Conservation (phyloP, 2,797 vertebrate species). For the Melanogrammus aeglefinus region DNA sequence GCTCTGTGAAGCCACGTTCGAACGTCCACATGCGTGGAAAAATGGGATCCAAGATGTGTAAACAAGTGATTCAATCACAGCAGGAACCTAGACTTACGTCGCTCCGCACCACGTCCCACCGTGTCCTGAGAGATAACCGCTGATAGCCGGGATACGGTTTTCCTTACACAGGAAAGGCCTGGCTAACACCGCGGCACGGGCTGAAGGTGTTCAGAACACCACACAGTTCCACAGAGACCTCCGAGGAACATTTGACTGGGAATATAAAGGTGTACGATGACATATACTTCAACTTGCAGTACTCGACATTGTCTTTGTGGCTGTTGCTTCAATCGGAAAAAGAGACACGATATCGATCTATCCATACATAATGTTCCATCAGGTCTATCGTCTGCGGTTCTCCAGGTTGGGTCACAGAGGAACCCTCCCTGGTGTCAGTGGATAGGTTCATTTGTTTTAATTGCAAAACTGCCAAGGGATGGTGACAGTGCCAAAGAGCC, state of each 20-base stretch:
- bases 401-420: not conserved
- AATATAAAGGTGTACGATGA: not conserved
- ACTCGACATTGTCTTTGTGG: not conserved
- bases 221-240: not conserved
- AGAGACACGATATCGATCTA: not conserved
- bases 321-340: not conserved
- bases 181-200: not conserved
- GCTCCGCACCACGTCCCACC: not conserved
- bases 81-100: not conserved
- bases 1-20: constrained; percentile 5
- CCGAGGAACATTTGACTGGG: not conserved
- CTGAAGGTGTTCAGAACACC: too few species aligned
- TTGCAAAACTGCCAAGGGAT: not conserved
- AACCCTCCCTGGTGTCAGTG: not conserved
- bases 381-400: not conserved
- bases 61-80: not conserved
- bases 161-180: not conserved
- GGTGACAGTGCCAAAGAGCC: not conserved
- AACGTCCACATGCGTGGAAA: not conserved
- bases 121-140: not conserved
- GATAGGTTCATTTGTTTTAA: not conserved
- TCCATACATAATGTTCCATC: not conserved
- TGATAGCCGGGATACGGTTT: not conserved
- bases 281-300: not conserved
- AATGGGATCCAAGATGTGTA: not conserved